Percentiles rank a stretch among this genome's conserved stretches.
Evolutionary conservation across 2,888 invertebrate genomes (phyloP).

Genomic region (Nasonia oneida): DNA sequence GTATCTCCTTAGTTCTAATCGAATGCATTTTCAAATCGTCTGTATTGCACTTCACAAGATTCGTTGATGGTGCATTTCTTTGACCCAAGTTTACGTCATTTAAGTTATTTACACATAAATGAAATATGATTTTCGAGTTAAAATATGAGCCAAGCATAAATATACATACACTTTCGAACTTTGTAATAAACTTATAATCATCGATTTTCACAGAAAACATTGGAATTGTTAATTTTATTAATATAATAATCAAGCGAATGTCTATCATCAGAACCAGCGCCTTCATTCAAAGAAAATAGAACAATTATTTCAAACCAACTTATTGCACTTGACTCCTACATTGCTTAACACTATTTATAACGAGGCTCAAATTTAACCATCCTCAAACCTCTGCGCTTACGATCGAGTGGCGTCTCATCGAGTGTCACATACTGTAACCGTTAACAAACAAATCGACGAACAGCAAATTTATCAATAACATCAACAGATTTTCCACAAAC

Average conservation of each 20-base stretch:
- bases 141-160: slow-evolving; percentile 39
- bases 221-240: slow-evolving; percentile 20
- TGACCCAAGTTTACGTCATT: neutral
- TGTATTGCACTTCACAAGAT: slow-evolving; percentile 3
- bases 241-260: slow-evolving; percentile 15
- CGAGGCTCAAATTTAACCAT: slow-evolving; percentile 9
- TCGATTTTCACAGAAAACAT: slow-evolving; percentile 34
- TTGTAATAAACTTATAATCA: neutral
- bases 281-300: neutral
- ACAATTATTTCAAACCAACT: slow-evolving; percentile 7
- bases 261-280: neutral
- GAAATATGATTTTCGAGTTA: slow-evolving; percentile 3
- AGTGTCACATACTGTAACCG: neutral
- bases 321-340: slow-evolving; percentile 42
- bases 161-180: slow-evolving; percentile 12
- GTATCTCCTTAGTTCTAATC: slow-evolving; percentile 7
- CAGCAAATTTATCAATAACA: neutral
- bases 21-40: slow-evolving; percentile 38
- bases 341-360: slow-evolving; percentile 9
- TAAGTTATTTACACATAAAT: neutral
- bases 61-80: neutral
- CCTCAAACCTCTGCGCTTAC: neutral
- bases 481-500: neutral
- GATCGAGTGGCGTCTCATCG: neutral
- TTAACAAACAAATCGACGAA: neutral